These are phyloP conservation scores for Leptopterna dolabrata DNA, from an alignment of 2,888 invertebrate species.

Conservation along the genomic window DNA sequence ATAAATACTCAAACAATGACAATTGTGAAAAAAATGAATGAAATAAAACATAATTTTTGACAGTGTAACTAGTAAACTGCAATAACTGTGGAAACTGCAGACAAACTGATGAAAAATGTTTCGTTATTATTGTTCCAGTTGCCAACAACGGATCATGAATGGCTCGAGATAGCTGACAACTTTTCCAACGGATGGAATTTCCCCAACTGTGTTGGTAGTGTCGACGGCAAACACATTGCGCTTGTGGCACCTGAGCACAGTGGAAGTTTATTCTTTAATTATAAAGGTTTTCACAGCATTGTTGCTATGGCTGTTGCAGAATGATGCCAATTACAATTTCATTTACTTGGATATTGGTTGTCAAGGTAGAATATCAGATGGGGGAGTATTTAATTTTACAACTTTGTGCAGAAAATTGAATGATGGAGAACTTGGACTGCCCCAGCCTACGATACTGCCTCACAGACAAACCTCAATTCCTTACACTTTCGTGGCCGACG, in stretches of 20 bases:
- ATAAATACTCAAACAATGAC: neutral
- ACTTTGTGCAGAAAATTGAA: neutral
- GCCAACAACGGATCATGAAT: neutral
- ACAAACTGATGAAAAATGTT: neutral
- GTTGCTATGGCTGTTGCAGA: constrained; percentile 1
- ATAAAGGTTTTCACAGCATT: constrained; percentile 15
- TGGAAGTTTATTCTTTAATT: constrained; percentile 29
- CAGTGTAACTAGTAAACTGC: neutral
- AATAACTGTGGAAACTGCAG: neutral
- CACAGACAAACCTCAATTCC: too few species aligned
- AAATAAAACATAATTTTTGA: neutral
- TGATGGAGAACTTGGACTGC: neutral
- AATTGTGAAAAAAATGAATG: neutral
- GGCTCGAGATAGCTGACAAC: neutral
- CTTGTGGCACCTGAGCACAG: neutral
- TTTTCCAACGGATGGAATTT: constrained; percentile 21
- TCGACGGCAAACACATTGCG: neutral
- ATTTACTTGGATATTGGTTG: neutral
- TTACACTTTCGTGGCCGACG: neutral
- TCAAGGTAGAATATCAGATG: constrained; percentile 9
- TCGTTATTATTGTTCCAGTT: neutral
- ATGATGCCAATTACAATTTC: constrained; percentile 38
- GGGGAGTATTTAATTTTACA: neutral
- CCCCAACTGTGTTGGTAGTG: neutral
- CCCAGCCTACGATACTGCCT: neutral